A percentile compares a stretch with the other conserved stretches of the same genome.
Evolutionary conservation across 2,888 invertebrate genomes (phyloP).

Genomic region (Charanyca ferruginea): DNA sequence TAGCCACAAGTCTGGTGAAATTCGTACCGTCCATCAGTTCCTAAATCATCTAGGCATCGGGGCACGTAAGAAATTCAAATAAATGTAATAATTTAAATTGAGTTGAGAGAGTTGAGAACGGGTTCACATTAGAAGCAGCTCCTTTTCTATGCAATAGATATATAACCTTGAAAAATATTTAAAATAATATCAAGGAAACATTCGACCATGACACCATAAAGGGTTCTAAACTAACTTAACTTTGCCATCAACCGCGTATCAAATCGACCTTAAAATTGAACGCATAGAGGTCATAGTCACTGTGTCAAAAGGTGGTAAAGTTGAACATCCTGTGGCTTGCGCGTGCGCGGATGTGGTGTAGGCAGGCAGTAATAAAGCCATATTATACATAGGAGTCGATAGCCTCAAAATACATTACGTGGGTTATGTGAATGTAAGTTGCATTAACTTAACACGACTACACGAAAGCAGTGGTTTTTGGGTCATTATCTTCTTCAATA

Average conservation of each 20-base stretch:
- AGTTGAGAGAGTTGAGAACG: too few relatives aligned
- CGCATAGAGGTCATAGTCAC: slow-evolving; percentile 39
- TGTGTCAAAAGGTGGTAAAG: slow-evolving; percentile 50
- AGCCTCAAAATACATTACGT: slow-evolving; percentile 66
- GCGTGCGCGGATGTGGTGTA: slow-evolving; percentile 85
- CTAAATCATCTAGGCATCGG: too few relatives aligned
- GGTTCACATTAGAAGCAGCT: background rate
- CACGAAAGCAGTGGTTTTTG: background rate
- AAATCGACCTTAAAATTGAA: slow-evolving; percentile 41
- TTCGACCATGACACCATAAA: slow-evolving; percentile 72
- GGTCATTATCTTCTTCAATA: background rate
- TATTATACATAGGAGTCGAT: slow-evolving; percentile 60
- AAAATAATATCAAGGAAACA: slow-evolving; percentile 71
- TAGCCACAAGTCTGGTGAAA: too few relatives aligned
- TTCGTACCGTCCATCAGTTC: too few relatives aligned
- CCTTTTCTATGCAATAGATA: too few relatives aligned
- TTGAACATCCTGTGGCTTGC: slow-evolving; percentile 81
- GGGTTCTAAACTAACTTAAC: slow-evolving; percentile 48
- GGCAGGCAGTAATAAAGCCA: slow-evolving; percentile 70
- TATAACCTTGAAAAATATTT: slow-evolving; percentile 44
- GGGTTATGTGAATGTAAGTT: slow-evolving; percentile 50
- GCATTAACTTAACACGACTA: slow-evolving; percentile 12
- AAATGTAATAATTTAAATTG: too few relatives aligned
- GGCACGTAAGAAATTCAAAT: too few relatives aligned
- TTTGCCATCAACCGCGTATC: background rate